Evolutionary conservation across 2,113 vertebrate genomes (phyloP).

Genomic region (Sphyrna mokarran): DNA sequence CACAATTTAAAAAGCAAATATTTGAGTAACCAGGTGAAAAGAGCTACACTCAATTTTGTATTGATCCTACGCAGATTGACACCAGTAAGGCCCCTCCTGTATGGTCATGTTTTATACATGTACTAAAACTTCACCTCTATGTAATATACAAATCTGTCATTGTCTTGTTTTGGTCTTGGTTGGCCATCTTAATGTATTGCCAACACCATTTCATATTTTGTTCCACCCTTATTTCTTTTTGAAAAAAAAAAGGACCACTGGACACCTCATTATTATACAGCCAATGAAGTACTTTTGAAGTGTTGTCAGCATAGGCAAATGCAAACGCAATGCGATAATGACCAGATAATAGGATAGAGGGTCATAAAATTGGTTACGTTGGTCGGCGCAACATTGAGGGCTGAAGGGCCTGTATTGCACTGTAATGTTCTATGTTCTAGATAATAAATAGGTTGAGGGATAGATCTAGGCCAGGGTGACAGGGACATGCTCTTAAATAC

Average conservation of each 20-base stretch:
- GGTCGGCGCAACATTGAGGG: no score
- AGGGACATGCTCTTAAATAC: no score
- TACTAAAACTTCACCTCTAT: neutral
- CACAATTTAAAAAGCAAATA: neutral
- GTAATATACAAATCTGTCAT: neutral
- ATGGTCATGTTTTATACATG: neutral
- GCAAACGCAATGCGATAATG: no score
- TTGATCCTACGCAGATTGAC: neutral
- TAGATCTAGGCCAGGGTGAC: no score
- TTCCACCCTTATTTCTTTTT: neutral
- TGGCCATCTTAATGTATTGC: neutral
- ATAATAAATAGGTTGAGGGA: no score
- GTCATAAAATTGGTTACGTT: no score
- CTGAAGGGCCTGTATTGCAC: no score
- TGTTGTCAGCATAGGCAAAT: neutral
- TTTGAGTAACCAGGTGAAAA: neutral
- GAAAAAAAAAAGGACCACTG: neutral
- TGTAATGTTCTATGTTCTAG: no score
- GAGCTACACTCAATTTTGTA: neutral
- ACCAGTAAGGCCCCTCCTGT: neutral
- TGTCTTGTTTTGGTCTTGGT: neutral
- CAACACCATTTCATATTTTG: neutral
- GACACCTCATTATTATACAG: neutral
- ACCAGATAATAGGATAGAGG: no score
- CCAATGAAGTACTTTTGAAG: neutral